Evolutionary conservation across 2,888 invertebrate genomes (phyloP), one percentile per base, ranked within the genome.

Genomic region (Oscheius sp.): DNA sequence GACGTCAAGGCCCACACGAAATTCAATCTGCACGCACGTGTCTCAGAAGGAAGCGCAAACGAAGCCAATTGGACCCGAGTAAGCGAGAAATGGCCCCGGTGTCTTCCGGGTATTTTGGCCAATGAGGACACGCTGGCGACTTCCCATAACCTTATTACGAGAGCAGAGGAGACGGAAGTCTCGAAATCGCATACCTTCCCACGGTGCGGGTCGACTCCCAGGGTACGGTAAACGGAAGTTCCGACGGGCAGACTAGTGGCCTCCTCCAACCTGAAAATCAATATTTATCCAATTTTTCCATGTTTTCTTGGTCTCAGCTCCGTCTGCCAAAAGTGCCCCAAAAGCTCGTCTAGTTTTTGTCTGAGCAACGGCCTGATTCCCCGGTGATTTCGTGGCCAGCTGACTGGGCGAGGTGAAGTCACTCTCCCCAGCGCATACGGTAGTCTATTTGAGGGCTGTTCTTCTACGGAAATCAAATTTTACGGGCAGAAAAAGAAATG

Each of bases 191-290:
- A 35, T 35, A 72, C 86, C 80, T 85, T 85, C 49, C 80, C 78
- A 29, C 82, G 81, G 23, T 85, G 77, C 0, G 88, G 86, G 76
- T 89, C 89, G 76, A 88, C 89, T 23, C 90, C 90, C 27, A 90
- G 84, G 3, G 88, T 84, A 41, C 89, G 84, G 80, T 88, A 89
- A 46, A 90, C 84, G 64, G 89, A 88, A 12, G 86, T 79, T 41
- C 87, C 87, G 45, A 90, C 84, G 25, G 82, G 84, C 35, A 88
- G 80, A 13, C 88, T 89, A n/a, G 88, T 88, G 13, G 85, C 87
- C 29, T 79, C 81, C 63, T 87, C 87, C 58, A 89, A 80, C 74
- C 90, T 90, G 85, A 69, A 87, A 79, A 43, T 49, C 18, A 13
- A 35, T 35, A 35, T 35, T 35, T 35, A 35, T 35, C 35, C 35